Percentiles rank a stretch among this genome's conserved stretches.
These are phyloP conservation scores for Mirza zaza DNA, from an alignment of 2,113 vertebrate species.

Conservation along the genomic window DNA sequence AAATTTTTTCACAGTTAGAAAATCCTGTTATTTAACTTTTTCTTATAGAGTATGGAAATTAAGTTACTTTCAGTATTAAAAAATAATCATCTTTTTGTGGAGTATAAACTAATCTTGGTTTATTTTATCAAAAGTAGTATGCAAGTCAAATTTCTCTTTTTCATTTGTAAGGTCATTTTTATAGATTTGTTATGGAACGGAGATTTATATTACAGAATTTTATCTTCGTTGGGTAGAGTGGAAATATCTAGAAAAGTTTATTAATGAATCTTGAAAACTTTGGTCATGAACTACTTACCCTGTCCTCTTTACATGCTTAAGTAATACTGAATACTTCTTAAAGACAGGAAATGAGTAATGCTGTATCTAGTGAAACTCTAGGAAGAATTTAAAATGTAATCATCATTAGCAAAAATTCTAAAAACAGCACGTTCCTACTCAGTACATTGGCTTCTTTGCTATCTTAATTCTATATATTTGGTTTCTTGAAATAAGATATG, in stretches of 20 bases:
- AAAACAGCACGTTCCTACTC: slow-evolving; percentile 59
- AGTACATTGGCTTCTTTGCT: slow-evolving; percentile 51
- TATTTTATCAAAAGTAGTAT: slow-evolving; percentile 18
- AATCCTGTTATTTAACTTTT: slow-evolving; percentile 26
- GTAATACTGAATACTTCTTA: slow-evolving; percentile 44
- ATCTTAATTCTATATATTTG: slow-evolving; percentile 50
- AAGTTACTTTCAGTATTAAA: slow-evolving; percentile 28
- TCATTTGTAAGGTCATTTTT: slow-evolving; percentile 46
- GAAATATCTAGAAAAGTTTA: slow-evolving; percentile 30
- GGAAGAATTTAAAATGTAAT: slow-evolving; percentile 71
- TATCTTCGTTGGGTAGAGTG: neutral
- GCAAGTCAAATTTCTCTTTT: neutral
- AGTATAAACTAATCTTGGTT: slow-evolving; percentile 17
- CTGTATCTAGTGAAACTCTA: slow-evolving; percentile 63
- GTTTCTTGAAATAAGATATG: slow-evolving; percentile 7
- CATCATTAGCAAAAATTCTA: slow-evolving; percentile 64
- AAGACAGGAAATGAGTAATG: slow-evolving; percentile 67
- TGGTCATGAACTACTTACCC: slow-evolving; percentile 34
- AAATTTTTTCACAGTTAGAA: neutral
- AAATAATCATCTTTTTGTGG: slow-evolving; percentile 31
- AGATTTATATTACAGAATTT: slow-evolving; percentile 24
- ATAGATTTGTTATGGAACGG: neutral
- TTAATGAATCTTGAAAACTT: slow-evolving; percentile 51
- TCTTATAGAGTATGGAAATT: neutral
- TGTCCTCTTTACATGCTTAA: slow-evolving; percentile 17